phyloP scores from a whole-genome alignment of 2,888 invertebrate species.

The Sphecodes monilicornis region DNA sequence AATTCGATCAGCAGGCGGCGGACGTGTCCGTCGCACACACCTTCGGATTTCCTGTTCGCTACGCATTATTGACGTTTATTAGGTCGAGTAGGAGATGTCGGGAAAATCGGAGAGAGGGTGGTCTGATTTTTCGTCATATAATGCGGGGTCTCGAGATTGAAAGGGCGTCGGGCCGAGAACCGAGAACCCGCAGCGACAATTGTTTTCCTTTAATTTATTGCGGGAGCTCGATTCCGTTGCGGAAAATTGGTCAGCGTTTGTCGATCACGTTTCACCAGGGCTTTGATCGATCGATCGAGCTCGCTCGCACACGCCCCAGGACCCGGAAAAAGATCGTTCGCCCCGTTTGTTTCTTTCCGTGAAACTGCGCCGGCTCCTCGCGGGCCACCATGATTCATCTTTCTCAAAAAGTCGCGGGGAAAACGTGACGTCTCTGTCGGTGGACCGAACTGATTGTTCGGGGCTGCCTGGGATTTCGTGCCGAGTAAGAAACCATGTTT shows the following conservation, averaged over 20 bases:
- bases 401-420: neutral
- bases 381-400: conserved; percentile 14
- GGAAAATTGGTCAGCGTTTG: conserved; percentile 60
- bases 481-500: neutral
- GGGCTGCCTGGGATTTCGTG: conserved; percentile 6
- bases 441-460: neutral
- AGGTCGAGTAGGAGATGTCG: conserved; percentile 17
- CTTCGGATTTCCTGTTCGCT: conserved; percentile 16
- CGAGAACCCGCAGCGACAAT: conserved; percentile 58
- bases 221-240: conserved; percentile 24
- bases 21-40: conserved; percentile 22
- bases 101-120: conserved; percentile 16
- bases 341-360: conserved; percentile 6
- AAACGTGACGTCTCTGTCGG: neutral
- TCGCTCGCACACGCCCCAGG: neutral
- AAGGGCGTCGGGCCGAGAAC: conserved; percentile 7
- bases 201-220: conserved; percentile 74
- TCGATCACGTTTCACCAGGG: conserved; percentile 64
- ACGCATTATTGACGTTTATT: conserved; percentile 55
- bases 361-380: neutral
- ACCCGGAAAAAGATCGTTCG: conserved; percentile 17
- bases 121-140: conserved; percentile 37
- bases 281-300: conserved; percentile 42
- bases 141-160: conserved; percentile 25
- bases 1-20: conserved; percentile 35